These are phyloP conservation scores for Arvicanthis niloticus DNA, from an alignment of 2,113 vertebrate species.

Conservation along the genomic window DNA sequence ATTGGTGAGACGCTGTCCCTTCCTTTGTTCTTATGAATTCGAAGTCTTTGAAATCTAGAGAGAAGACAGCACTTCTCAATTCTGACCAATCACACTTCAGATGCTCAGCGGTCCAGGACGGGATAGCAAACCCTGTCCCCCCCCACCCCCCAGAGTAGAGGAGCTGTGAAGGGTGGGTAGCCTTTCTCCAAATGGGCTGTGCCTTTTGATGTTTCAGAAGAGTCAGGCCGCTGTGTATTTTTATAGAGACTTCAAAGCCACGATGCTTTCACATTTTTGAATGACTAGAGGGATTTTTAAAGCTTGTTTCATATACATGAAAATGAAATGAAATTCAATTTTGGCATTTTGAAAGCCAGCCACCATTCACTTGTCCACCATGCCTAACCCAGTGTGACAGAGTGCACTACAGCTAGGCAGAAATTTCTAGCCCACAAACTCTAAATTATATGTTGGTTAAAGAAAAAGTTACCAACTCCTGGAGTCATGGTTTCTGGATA, in stretches of 20 bases:
- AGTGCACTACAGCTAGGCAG: neutral
- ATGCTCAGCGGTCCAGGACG: neutral
- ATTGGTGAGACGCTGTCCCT: neutral
- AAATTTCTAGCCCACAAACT: neutral
- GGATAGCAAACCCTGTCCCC: fast-evolving
- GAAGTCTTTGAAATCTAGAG: neutral
- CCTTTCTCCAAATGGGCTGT: neutral
- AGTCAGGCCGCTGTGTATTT: neutral
- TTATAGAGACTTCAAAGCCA: neutral
- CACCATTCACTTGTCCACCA: neutral
- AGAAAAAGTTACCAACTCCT: neutral
- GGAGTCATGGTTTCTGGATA: neutral
- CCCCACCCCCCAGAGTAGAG: fast-evolving
- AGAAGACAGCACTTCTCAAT: neutral
- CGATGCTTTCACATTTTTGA: neutral
- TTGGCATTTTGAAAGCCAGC: neutral
- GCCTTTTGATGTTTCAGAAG: neutral
- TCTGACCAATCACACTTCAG: neutral
- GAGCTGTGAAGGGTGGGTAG: too few species aligned
- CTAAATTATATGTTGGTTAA: neutral
- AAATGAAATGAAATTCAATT: neutral
- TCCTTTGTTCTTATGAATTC: neutral
- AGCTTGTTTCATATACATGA: neutral
- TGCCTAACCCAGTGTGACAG: neutral
- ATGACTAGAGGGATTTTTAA: neutral